These are phyloP conservation scores for Cygnus buccinator DNA, from an alignment of 2,113 vertebrate species.

Conservation along the genomic window DNA sequence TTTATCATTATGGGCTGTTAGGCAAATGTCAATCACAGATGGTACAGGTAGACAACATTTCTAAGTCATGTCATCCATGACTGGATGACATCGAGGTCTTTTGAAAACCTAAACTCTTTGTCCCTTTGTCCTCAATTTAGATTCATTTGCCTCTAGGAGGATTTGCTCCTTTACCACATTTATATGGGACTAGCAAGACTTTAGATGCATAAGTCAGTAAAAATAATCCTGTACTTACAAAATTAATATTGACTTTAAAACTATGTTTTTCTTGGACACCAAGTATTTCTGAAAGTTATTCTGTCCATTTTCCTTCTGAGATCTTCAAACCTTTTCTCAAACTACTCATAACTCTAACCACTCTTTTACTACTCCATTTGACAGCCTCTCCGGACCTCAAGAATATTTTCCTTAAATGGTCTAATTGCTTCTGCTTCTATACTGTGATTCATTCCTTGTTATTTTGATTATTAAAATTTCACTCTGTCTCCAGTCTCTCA, in stretches of 20 bases:
- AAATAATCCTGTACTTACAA: neutral
- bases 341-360: neutral
- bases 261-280: neutral
- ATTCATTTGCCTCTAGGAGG: neutral
- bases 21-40: conserved; percentile 26
- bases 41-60: neutral
- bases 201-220: neutral
- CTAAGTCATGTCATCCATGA: neutral
- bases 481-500: neutral
- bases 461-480: neutral
- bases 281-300: neutral
- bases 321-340: neutral
- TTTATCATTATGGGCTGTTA: conserved; percentile 1
- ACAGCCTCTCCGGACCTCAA: neutral
- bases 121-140: neutral
- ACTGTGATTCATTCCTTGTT: neutral
- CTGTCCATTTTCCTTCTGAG: neutral
- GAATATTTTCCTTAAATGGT: neutral
- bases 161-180: neutral
- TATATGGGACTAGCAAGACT: neutral
- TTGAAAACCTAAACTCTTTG: neutral
- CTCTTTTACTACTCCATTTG: neutral
- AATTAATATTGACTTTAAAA: neutral
- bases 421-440: neutral
- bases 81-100: neutral